Conservation (phyloP, 2,888 invertebrate species). For the Rhagium mordax region DNA sequence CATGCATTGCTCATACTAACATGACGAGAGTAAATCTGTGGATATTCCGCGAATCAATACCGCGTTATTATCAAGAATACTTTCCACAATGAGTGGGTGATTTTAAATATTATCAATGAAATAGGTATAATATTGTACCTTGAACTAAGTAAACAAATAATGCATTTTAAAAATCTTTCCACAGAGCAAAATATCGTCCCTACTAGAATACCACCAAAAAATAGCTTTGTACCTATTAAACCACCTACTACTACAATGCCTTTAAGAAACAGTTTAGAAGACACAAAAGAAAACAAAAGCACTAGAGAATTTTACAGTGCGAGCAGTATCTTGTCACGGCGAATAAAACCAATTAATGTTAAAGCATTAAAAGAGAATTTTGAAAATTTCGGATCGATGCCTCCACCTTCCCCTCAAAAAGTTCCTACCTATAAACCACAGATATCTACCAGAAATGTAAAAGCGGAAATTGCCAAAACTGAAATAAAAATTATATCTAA, state of each 20-base stretch:
- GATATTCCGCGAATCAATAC: not conserved
- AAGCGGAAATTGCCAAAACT: constrained; percentile 45
- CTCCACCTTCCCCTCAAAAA: constrained; percentile 48
- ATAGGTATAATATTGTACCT: too few relatives aligned
- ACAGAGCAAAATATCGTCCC: constrained; percentile 4
- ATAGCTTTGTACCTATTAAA: not conserved
- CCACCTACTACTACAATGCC: not conserved
- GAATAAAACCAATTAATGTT: constrained; percentile 66
- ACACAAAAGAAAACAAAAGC: constrained; percentile 29
- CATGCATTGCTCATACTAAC: not conserved
- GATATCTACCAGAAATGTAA: constrained; percentile 48
- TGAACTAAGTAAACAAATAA: too few relatives aligned
- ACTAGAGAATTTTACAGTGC: constrained; percentile 32
- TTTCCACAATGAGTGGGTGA: not conserved
- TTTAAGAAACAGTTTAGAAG: constrained; percentile 1
- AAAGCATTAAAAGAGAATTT: constrained; percentile 76
- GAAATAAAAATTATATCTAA: constrained; percentile 43
- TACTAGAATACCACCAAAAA: not conserved
- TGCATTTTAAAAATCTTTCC: not conserved
- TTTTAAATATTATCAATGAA: not conserved
- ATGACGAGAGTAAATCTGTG: not conserved
- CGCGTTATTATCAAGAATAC: not conserved
- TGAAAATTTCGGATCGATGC: constrained; percentile 65
- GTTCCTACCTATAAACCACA: constrained; percentile 45
- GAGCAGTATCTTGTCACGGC: constrained; percentile 33